Base-by-base conservation (phyloP, 2,113 vertebrate genomes). In the Acanthochromis polyacanthus region DNA sequence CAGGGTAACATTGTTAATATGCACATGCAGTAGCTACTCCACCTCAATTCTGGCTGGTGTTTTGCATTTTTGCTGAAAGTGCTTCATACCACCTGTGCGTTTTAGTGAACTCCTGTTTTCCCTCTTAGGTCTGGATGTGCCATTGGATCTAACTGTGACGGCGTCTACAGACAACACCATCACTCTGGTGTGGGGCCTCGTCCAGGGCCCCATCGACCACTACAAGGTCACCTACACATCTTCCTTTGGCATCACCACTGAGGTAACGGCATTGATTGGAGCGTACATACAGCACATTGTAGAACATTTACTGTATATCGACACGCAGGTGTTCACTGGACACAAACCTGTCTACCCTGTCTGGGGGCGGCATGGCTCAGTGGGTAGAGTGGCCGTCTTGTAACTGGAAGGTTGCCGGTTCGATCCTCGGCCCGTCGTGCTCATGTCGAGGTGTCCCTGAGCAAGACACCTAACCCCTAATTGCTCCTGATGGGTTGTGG, bases 151-250 rank as follows among this genome's bases (percentile, higher is more conserved):
- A 20, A 92, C 96, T 74, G 96, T 99, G 84, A 97, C 93, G 0
- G 97, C 96, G 17, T 98, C 98, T 20, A 98, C 97, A 0, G 97
- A 99, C 88, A 96, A 96, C 0, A 97, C 95, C 87, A 97, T 99
- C 91, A 97, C 97, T 0, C 91, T 99, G 78, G 77, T 94, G 78
- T 99, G 98, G 98, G 96, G 96, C 22, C 91, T 94, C 83, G 97
- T 97, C 78, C 95, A 67, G 0, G 98, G 97, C 12, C 97, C 98
- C 56, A 97, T 99, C 0, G 98, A 99, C 91, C 97, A 98, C 90
- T 99, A 99, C 87, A 95, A 94, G 10, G 82, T 99, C 85, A 97
- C 94, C 70, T 98, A 96, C 88, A 97, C 95, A 2, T 97, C 98
- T 0, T 96, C 96, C 51, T 95, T 95, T 0, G 98, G 98, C 6